Evolutionary conservation across 2,888 invertebrate species (phyloP).

Genomic region (Eupithecia insigniata): DNA sequence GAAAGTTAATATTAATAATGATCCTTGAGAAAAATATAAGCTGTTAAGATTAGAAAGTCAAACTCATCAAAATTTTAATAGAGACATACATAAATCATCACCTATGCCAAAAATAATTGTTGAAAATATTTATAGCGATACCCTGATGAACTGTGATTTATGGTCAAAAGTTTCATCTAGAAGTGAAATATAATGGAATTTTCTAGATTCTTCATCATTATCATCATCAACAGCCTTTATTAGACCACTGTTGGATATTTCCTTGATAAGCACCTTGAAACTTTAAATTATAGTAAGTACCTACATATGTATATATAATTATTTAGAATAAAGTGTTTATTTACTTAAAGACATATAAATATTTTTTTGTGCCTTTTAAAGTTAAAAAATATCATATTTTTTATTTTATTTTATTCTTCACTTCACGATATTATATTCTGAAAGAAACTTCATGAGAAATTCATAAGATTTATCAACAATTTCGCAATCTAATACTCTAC

Average conservation of each 20-base stretch:
- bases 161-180: too few relatives aligned
- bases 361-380: too few relatives aligned
- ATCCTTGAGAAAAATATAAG: not conserved
- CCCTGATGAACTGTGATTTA: not conserved
- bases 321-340: too few relatives aligned
- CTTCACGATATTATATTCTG: too few relatives aligned
- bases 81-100: not conserved
- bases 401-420: too few relatives aligned
- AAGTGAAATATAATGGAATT: too few relatives aligned
- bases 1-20: not conserved
- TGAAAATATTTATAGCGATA: not conserved
- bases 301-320: too few relatives aligned
- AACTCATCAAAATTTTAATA: constrained; percentile 1
- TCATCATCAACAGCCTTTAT: not conserved
- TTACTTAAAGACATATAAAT: too few relatives aligned
- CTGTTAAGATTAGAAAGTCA: constrained; percentile 7
- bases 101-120: not conserved
- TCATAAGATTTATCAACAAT: too few relatives aligned
- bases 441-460: too few relatives aligned
- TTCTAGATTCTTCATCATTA: not conserved
- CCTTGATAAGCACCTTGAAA: not conserved
- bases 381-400: too few relatives aligned
- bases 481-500: too few relatives aligned
- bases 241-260: not conserved
- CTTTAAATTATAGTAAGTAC: not conserved